Base-by-base conservation (phyloP, 2,113 vertebrate species). In the Trichechus manatus region DNA sequence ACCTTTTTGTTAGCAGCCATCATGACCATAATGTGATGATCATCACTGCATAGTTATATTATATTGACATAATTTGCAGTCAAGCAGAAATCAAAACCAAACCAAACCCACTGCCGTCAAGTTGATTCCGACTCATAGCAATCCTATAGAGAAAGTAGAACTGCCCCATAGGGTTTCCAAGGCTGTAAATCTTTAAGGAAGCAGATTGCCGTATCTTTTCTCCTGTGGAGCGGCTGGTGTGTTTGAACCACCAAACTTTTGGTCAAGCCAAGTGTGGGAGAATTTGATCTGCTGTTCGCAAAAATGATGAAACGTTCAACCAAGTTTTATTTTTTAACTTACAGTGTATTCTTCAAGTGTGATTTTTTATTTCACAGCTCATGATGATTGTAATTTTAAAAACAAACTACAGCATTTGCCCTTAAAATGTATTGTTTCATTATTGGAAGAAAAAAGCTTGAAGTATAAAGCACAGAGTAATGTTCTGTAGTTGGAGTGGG, bases 251-350 rank as follows among this genome's bases (percentile, higher is more conserved):
- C 53, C 3, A 11, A 56, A 3, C 53, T 56, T 56, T 56, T 56
- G 53, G 13, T 56, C 13, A 56, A 56, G 53, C 53, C 15, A 61
- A 93, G 70, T 61, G 53, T 44, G 17, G 42, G 74, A 94, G 19
- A 77, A 87, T 92, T 47, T 79, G 93, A 79, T 80, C n/a, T 91
- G 15, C 64, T 77, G 7, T 68, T 82, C 22, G 20, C 95, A 75
- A 80, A 84, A 92, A 75, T 75, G 25, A 7, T 77, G 36, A 85
- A 25, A 77, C 2, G 5, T 50, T 87, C 36, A 75, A 61, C 29
- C 53, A 72, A n/a, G 63, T n/a, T 93, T 88, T 93, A 66, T 72
- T 95, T 91, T 94, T 95, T 44, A 96, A 88, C 44, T 94, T 88
- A 68, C 79, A 94, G 47, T 93, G 25, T 2, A 20, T 87, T 95